Conservation (phyloP, 2,113 vertebrate species). For the Butorides virescens region DNA sequence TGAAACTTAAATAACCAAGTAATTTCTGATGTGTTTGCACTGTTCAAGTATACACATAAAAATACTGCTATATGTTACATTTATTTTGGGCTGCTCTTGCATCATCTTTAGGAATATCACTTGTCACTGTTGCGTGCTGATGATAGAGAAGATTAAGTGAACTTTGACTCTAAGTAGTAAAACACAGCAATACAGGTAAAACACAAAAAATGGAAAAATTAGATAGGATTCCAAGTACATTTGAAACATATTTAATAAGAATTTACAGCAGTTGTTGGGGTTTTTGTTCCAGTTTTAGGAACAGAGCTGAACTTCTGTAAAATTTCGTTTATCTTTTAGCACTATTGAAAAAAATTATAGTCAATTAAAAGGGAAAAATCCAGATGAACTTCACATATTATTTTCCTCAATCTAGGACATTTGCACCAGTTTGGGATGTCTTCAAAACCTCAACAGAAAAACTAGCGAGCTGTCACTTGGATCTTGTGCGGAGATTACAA, state of each 20-base stretch:
- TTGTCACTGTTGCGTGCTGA: not conserved
- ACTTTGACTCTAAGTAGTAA: not conserved
- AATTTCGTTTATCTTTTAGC: not conserved
- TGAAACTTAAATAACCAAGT: not conserved
- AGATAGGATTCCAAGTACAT: not conserved
- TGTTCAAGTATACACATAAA: not conserved
- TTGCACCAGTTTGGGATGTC: constrained; percentile 95
- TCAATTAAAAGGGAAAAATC: not conserved
- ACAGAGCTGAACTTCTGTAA: not conserved
- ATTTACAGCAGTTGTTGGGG: not conserved
- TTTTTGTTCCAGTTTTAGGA: not conserved
- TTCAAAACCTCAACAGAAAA: constrained; percentile 96
- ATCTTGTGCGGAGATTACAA: constrained; percentile 92
- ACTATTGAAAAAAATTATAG: not conserved
- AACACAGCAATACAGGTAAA: not conserved
- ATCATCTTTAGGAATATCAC: not conserved
- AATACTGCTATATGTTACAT: not conserved
- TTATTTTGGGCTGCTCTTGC: not conserved
- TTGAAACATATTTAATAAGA: not conserved
- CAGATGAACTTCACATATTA: not conserved
- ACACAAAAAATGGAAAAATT: not conserved
- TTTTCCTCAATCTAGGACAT: constrained; percentile 81
- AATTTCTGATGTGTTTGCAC: not conserved
- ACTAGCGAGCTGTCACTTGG: constrained; percentile 92
- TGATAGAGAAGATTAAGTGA: not conserved